phyloP scores from a whole-genome alignment of 2,888 invertebrate genomes.

The Drosophila nigritarsus region DNA sequence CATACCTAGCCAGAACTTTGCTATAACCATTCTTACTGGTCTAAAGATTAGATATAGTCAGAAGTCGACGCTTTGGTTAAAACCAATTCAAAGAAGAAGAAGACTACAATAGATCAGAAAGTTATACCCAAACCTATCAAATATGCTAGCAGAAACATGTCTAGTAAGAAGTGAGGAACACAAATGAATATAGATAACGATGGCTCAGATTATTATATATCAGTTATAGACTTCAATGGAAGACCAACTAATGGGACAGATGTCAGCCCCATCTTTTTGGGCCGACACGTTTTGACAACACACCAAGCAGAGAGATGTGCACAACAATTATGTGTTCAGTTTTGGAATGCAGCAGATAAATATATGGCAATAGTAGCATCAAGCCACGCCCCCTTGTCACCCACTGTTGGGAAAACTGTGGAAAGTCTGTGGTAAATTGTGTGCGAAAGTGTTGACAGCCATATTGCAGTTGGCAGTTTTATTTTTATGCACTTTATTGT shows the following conservation, averaged over 20 bases:
- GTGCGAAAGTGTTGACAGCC: constrained; percentile 73
- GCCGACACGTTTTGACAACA: not conserved
- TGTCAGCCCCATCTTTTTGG: not conserved
- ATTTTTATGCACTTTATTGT: constrained; percentile 28
- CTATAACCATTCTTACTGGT: not conserved
- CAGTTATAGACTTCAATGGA: not conserved
- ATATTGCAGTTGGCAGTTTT: constrained; percentile 10
- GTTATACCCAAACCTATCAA: not conserved
- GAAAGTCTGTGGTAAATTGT: constrained; percentile 55
- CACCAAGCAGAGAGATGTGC: no score
- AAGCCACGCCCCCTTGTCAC: not conserved
- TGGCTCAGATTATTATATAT: not conserved
- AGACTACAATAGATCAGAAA: not conserved
- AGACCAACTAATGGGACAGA: not conserved
- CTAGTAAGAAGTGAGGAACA: no score
- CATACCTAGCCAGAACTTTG: not conserved
- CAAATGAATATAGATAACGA: not conserved
- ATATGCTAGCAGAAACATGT: no score
- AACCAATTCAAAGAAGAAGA: no score
- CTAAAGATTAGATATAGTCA: not conserved
- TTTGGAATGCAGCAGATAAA: not conserved
- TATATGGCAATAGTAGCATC: not conserved
- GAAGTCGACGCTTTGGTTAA: no score
- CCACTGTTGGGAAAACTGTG: constrained; percentile 42
- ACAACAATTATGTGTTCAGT: no score